Conservation (phyloP, 2,888 invertebrate genomes). For the Nemotelus pantherinus region DNA sequence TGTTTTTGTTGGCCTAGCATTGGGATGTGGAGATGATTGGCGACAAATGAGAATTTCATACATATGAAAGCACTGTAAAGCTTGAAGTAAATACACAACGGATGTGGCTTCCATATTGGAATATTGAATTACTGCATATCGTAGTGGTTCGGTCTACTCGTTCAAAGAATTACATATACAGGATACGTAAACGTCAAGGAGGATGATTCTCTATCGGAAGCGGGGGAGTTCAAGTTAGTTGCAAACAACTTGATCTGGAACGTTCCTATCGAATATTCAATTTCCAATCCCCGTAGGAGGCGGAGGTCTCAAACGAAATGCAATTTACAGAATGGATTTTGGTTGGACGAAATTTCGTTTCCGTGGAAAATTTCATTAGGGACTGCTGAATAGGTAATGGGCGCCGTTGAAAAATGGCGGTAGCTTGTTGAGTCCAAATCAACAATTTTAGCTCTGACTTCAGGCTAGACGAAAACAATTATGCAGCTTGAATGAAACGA, state of each 20-base stretch:
- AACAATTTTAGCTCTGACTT: too few relatives aligned
- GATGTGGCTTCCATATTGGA: conserved; percentile 28
- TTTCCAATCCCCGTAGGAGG: background rate
- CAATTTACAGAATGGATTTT: conserved; percentile 13
- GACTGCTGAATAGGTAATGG: background rate
- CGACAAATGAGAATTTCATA: background rate
- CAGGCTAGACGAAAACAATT: too few relatives aligned
- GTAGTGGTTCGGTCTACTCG: background rate
- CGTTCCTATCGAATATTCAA: background rate
- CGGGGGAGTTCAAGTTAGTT: too few relatives aligned
- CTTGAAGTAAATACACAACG: background rate
- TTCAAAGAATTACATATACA: background rate
- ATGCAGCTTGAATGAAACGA: too few relatives aligned
- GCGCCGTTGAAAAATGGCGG: conserved; percentile 1
- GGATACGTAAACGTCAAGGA: too few relatives aligned
- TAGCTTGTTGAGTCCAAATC: background rate
- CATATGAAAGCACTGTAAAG: too few relatives aligned
- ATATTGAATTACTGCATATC: conserved; percentile 14
- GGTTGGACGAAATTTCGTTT: conserved; percentile 2
- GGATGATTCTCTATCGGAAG: too few relatives aligned
- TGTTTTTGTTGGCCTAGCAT: conserved; percentile 2
- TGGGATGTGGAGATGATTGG: conserved; percentile 21
- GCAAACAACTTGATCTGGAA: too few relatives aligned
- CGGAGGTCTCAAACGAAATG: background rate
- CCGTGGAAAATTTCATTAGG: background rate